A percentile compares a stretch with the other conserved stretches of the same genome.
Evolutionary conservation across 2,797 vertebrate genomes (phyloP).

Genomic region (Macrochelys suwanniensis): DNA sequence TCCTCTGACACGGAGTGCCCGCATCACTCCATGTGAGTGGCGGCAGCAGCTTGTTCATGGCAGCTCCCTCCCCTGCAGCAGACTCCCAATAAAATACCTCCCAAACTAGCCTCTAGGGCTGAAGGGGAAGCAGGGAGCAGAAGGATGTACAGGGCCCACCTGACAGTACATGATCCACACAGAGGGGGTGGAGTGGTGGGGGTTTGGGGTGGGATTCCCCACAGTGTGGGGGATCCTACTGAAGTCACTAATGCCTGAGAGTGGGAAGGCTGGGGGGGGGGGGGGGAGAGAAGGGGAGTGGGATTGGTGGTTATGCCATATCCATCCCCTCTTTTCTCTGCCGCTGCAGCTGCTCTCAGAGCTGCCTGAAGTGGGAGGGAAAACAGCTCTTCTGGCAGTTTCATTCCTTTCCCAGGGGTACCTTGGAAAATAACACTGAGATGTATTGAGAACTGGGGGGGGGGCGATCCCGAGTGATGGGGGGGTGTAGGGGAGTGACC

Average conservation of each 20-base stretch:
- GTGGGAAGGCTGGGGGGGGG: neutral
- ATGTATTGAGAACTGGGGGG: neutral
- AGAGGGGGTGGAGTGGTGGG: neutral
- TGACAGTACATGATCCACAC: neutral
- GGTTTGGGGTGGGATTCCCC: neutral
- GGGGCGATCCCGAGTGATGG: neutral
- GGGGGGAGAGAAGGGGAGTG: neutral
- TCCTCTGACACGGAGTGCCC: constrained; percentile 54
- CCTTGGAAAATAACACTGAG: neutral
- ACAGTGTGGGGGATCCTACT: neutral
- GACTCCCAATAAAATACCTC: neutral
- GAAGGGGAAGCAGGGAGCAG: neutral
- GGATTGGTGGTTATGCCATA: neutral
- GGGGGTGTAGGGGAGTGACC: neutral
- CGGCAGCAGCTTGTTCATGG: neutral
- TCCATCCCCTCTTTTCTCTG: neutral
- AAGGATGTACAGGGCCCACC: neutral
- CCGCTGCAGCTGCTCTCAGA: neutral
- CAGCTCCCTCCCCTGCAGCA: neutral
- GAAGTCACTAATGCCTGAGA: neutral
- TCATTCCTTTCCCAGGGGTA: neutral
- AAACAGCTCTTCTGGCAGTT: neutral
- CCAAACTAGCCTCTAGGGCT: neutral
- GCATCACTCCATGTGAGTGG: accelerated
- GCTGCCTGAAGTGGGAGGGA: neutral